Conservation (phyloP, 2,888 invertebrate species). For the Cetonia aurata region DNA sequence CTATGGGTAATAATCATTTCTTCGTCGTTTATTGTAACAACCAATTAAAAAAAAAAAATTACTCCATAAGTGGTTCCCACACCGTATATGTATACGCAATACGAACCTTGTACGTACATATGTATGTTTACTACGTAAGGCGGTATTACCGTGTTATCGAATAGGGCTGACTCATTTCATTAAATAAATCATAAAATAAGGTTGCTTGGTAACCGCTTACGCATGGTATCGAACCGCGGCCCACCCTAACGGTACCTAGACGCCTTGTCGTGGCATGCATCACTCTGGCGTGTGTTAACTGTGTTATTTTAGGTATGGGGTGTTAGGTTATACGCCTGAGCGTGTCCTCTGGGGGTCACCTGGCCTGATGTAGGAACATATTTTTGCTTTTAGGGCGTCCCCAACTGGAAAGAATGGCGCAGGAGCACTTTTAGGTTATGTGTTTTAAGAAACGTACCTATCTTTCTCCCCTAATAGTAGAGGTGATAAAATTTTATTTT, state of each 20-base stretch:
- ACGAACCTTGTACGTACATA: too few relatives aligned
- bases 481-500: too few relatives aligned
- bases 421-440: too few relatives aligned
- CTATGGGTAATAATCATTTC: too few relatives aligned
- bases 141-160: background rate
- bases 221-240: constrained; percentile 28
- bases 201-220: constrained; percentile 34
- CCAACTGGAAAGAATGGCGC: too few relatives aligned
- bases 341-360: constrained; percentile 16
- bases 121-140: background rate
- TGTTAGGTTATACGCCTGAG: background rate
- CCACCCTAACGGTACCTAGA: background rate
- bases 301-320: constrained; percentile 16
- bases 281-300: background rate
- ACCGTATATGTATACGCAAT: too few relatives aligned
- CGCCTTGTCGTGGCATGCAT: too few relatives aligned
- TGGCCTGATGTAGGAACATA: constrained; percentile 26
- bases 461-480: too few relatives aligned
- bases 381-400: constrained; percentile 19
- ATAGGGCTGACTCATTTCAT: constrained; percentile 27
- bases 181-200: constrained; percentile 37
- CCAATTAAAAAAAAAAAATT: too few relatives aligned
- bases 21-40: too few relatives aligned
- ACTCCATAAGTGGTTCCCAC: too few relatives aligned
- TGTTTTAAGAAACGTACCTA: too few relatives aligned